phyloP scores from a whole-genome alignment of 2,113 vertebrate genomes.

The human (Homo sapiens) region GRCh38 chr7:70358001-70358500 shows the following conservation, averaged over 20 bases:
- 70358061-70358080: not conserved
- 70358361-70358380: not conserved
- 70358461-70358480: too few species aligned
- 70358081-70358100: not conserved
- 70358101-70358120: not conserved
- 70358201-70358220: not conserved
- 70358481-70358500: not conserved
- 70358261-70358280: not conserved
- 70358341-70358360: slow-evolving; percentile 16
- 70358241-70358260: not conserved
- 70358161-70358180: not conserved
- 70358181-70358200: not conserved
- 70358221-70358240: not conserved
- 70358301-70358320: not conserved
- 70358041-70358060: too few species aligned
- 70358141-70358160: not conserved
- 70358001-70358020: not conserved
- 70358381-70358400: not conserved
- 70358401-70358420: not conserved
- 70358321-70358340: not conserved
- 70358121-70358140: not conserved
- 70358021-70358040: not conserved
- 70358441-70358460: not conserved
- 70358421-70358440: not conserved
- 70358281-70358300: not conserved